Evolutionary conservation across 2,113 vertebrate species (phyloP).

Genomic region (Cryptoleucopteryx plumbea): DNA sequence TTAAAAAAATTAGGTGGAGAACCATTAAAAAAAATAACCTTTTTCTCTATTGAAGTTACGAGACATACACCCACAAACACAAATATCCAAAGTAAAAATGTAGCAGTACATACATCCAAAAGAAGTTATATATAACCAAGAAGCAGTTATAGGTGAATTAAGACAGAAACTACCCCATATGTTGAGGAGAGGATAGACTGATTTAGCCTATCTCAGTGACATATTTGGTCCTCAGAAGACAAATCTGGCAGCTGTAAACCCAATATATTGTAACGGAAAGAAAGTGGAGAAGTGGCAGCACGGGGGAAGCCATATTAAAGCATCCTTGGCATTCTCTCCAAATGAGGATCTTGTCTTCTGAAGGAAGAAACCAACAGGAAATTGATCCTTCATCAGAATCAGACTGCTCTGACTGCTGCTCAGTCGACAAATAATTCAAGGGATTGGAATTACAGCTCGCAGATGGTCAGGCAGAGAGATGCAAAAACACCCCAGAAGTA

Average conservation of each 20-base stretch:
- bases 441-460: neutral
- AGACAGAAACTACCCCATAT: neutral
- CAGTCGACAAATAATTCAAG: neutral
- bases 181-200: neutral
- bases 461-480: neutral
- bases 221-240: neutral
- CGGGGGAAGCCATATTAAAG: fast-evolving
- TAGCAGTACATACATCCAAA: fast-evolving
- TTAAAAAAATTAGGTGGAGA: neutral
- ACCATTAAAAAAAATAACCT: neutral
- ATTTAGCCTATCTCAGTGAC: neutral
- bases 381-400: neutral
- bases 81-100: neutral
- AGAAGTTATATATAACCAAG: neutral
- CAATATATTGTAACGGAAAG: neutral
- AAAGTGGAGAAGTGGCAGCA: neutral
- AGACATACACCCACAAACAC: neutral
- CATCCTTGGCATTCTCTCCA: fast-evolving
- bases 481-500: neutral
- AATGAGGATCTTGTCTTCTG: neutral
- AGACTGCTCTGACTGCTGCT: neutral
- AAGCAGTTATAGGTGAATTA: neutral
- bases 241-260: neutral
- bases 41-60: neutral
- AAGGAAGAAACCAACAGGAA: neutral